Conservation (phyloP, 1,140 invertebrate species). For the Teleopsis dalmanni region DNA sequence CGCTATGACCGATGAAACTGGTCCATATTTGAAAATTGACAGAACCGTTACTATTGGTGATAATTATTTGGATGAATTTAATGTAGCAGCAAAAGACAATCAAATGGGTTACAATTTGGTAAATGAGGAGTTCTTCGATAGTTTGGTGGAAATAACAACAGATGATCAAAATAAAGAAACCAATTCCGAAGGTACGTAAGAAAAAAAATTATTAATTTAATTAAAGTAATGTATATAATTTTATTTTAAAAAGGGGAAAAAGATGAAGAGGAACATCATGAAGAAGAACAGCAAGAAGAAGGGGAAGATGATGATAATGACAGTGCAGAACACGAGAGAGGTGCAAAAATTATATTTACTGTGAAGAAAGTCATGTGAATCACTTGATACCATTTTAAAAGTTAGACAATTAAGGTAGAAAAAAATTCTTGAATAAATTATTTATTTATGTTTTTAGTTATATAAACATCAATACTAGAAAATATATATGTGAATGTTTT, state of each 20-base stretch:
- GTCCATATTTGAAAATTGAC: constrained; percentile 35
- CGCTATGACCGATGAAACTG: constrained; percentile 30
- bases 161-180: too few species aligned
- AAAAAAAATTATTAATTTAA: too few species aligned
- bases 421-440: not conserved
- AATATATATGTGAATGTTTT: too few species aligned
- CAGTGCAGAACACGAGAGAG: constrained; percentile 8
- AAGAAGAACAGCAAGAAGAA: constrained; percentile 10
- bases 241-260: not conserved
- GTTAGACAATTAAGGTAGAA: not conserved
- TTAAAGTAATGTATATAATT: too few species aligned
- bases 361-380: constrained; percentile 14
- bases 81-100: constrained; percentile 24
- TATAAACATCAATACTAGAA: too few species aligned
- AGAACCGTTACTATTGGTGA: constrained; percentile 27
- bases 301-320: constrained; percentile 12
- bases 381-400: not conserved
- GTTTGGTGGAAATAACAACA: constrained; percentile 21
- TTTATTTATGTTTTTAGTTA: too few species aligned
- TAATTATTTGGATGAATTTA: constrained; percentile 37
- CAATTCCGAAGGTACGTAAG: too few species aligned
- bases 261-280: constrained; percentile 12
- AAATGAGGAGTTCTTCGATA: constrained; percentile 36
- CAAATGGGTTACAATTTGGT: constrained; percentile 29
- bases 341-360: constrained; percentile 28